Conservation (phyloP, 2,888 invertebrate species). For the Acanthosepion lycidas region DNA sequence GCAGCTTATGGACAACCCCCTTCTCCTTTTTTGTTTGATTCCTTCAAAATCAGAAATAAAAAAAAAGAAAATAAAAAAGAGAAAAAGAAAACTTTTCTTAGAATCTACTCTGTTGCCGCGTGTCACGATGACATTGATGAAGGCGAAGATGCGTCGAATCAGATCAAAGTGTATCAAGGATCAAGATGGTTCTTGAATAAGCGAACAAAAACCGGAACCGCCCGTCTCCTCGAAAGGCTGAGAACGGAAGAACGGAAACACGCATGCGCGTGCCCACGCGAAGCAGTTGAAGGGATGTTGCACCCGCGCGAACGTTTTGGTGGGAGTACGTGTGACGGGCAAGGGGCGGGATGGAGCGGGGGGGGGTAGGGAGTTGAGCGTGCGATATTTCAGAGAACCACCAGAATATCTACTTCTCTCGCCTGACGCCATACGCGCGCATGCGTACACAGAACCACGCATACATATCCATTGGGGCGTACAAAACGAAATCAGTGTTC, state of each 20-base stretch:
- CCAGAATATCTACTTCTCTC: background rate
- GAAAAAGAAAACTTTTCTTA: too few relatives aligned
- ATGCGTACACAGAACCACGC: background rate
- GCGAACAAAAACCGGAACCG: slow-evolving; percentile 33
- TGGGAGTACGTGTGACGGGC: background rate
- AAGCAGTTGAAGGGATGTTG: slow-evolving; percentile 4
- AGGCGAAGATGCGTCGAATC: slow-evolving; percentile 18
- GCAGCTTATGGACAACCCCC: background rate
- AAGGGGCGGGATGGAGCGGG: background rate
- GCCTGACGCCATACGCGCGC: background rate
- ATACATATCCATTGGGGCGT: background rate
- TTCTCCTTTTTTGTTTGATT: background rate
- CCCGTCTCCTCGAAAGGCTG: background rate
- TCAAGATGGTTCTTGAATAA: background rate
- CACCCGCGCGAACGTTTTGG: background rate
- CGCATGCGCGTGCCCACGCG: slow-evolving; percentile 22
- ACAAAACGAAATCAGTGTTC: background rate
- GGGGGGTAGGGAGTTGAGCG: background rate
- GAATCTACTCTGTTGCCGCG: background rate
- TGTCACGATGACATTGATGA: background rate
- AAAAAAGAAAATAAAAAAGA: too few relatives aligned
- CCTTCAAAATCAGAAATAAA: background rate
- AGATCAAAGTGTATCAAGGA: slow-evolving; percentile 20
- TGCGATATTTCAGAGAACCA: background rate
- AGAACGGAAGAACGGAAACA: background rate